Conservation (phyloP, 1,140 invertebrate genomes). For the Drosophila dunni region DNA sequence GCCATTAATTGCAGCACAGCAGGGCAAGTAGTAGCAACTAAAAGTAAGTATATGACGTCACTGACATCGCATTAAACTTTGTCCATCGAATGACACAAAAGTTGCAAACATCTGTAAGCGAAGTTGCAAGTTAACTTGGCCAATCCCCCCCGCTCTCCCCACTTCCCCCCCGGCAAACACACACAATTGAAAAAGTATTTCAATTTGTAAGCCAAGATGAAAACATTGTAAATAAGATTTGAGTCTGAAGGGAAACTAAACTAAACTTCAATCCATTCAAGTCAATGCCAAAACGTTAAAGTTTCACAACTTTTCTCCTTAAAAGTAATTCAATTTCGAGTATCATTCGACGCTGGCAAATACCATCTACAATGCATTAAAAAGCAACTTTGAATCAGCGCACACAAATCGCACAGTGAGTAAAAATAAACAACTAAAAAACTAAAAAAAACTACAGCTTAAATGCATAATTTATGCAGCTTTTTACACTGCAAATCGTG, state of each 20-base stretch:
- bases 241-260: not conserved
- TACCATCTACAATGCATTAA: slow-evolving; percentile 1
- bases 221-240: slow-evolving; percentile 53
- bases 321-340: slow-evolving; percentile 26
- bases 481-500: slow-evolving; percentile 9
- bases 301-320: slow-evolving; percentile 16
- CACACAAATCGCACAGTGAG: not conserved
- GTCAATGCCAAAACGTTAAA: slow-evolving; percentile 25
- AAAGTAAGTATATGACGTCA: slow-evolving; percentile 22
- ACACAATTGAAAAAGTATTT: slow-evolving; percentile 71
- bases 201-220: slow-evolving; percentile 57
- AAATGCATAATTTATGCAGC: slow-evolving; percentile 16
- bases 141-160: too few relatives aligned
- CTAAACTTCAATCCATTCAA: slow-evolving; percentile 38
- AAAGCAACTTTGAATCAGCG: not conserved
- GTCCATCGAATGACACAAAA: slow-evolving; percentile 36
- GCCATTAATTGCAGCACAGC: slow-evolving; percentile 59
- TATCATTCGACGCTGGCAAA: slow-evolving; percentile 3
- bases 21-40: not conserved
- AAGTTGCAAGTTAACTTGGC: not conserved
- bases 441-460: slow-evolving; percentile 9
- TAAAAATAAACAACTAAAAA: not conserved
- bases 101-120: slow-evolving; percentile 25
- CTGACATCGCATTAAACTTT: slow-evolving; percentile 29
- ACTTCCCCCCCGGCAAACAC: not conserved